phyloP scores from a whole-genome alignment of 23 tunicate species.

The Styela clava region DNA sequence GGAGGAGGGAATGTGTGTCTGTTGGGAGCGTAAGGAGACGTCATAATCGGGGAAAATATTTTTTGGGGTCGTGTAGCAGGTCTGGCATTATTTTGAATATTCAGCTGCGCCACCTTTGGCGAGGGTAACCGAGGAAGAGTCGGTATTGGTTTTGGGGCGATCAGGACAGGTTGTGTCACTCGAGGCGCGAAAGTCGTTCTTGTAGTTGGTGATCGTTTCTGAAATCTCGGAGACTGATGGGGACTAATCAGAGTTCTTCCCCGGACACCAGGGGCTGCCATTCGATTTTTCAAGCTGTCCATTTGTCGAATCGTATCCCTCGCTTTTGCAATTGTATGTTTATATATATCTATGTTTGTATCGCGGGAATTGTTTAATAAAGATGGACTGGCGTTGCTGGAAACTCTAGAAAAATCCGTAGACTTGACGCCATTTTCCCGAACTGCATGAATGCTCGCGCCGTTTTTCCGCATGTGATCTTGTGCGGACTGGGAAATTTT shows the following conservation, averaged over 20 bases:
- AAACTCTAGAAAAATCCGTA: background rate
- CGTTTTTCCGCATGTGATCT: background rate
- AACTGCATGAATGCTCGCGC: background rate
- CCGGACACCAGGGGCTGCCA: background rate
- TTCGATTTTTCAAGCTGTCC: background rate
- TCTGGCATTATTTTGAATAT: background rate
- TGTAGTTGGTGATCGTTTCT: background rate
- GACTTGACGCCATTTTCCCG: conserved; percentile 7
- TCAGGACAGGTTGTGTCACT: background rate
- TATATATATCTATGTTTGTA: conserved; percentile 20
- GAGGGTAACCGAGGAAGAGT: background rate
- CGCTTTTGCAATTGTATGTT: conserved; percentile 23
- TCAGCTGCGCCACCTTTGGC: background rate
- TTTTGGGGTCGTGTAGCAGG: background rate
- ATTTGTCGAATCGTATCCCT: conserved; percentile 18
- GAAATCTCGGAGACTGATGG: background rate
- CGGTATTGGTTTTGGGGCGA: background rate
- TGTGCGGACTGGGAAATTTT: background rate
- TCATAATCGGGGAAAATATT: background rate
- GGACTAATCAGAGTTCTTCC: background rate
- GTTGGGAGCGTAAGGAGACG: background rate
- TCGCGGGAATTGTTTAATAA: conserved; percentile 6
- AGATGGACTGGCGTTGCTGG: background rate
- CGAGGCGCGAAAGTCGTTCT: background rate
- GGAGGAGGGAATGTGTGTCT: background rate